These are phyloP conservation scores for Schlechtendalia chinensis DNA, from an alignment of 1,140 invertebrate species.

Conservation along the genomic window DNA sequence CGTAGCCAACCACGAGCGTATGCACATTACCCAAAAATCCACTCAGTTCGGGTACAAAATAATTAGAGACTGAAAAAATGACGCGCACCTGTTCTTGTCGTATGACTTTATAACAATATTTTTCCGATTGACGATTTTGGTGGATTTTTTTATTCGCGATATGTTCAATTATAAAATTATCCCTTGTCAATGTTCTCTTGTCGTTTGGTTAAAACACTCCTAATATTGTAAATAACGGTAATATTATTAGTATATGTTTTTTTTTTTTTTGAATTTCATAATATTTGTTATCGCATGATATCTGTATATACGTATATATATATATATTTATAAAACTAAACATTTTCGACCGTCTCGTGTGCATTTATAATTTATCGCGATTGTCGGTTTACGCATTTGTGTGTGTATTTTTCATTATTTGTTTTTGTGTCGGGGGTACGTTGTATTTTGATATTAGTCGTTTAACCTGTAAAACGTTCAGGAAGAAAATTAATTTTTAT, in stretches of 20 bases:
- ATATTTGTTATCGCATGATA: not conserved
- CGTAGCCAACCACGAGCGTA: conserved; percentile 39
- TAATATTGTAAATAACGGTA: conserved; percentile 10
- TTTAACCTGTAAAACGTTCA: no score
- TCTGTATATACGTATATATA: no score
- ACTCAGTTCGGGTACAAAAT: conserved; percentile 18
- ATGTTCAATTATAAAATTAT: not conserved
- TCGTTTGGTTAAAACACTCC: not conserved
- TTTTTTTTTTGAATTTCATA: not conserved
- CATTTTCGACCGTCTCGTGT: no score
- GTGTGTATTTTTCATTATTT: no score
- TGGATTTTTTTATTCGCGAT: not conserved
- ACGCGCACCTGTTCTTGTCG: not conserved
- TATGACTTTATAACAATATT: no score
- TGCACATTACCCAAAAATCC: conserved; percentile 29
- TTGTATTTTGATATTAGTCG: no score
- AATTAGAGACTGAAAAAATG: conserved; percentile 33
- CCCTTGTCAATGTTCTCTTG: not conserved
- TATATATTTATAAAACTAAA: no score
- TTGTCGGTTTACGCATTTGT: no score
- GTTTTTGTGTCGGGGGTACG: no score
- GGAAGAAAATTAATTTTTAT: no score
- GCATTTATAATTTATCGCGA: no score
- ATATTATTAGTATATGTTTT: not conserved
- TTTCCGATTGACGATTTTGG: not conserved